Evolutionary conservation across 2,888 invertebrate species (phyloP).

Genomic region (Aradus depressus): DNA sequence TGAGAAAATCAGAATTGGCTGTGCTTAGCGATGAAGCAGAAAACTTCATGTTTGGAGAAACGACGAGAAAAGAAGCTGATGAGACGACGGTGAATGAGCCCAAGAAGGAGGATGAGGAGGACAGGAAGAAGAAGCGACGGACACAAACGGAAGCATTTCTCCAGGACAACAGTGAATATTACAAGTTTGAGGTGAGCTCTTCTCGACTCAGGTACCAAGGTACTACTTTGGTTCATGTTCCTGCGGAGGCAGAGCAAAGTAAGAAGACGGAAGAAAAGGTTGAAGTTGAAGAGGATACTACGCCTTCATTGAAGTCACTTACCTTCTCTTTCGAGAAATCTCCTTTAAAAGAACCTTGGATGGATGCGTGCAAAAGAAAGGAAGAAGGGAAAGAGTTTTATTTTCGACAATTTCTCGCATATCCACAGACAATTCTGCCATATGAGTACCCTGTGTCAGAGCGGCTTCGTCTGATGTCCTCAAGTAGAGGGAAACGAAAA

Average conservation of each 20-base stretch:
- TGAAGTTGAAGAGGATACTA: slow-evolving; percentile 13
- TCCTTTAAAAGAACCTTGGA: slow-evolving; percentile 66
- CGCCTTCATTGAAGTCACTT: slow-evolving; percentile 33
- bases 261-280: slow-evolving; percentile 2
- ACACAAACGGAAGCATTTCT: slow-evolving; percentile 48
- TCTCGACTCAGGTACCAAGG: not conserved
- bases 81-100: slow-evolving; percentile 2
- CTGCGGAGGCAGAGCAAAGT: not conserved
- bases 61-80: slow-evolving; percentile 47
- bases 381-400: slow-evolving; percentile 53
- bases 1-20: slow-evolving; percentile 46
- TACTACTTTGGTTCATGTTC: slow-evolving; percentile 1
- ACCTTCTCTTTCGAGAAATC: slow-evolving; percentile 62
- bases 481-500: slow-evolving; percentile 7
- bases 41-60: slow-evolving; percentile 66
- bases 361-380: slow-evolving; percentile 62
- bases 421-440: slow-evolving; percentile 53
- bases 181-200: slow-evolving; percentile 39
- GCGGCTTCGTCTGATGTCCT: slow-evolving; percentile 1
- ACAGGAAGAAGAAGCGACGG: slow-evolving; percentile 37
- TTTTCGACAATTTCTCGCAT: slow-evolving; percentile 46
- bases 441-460: slow-evolving; percentile 43
- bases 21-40: slow-evolving; percentile 70
- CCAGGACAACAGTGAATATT: slow-evolving; percentile 48
- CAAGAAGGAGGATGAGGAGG: slow-evolving; percentile 12